Base-by-base conservation (phyloP, 2,888 invertebrate species). In the Dyspetes luteomarginatus region DNA sequence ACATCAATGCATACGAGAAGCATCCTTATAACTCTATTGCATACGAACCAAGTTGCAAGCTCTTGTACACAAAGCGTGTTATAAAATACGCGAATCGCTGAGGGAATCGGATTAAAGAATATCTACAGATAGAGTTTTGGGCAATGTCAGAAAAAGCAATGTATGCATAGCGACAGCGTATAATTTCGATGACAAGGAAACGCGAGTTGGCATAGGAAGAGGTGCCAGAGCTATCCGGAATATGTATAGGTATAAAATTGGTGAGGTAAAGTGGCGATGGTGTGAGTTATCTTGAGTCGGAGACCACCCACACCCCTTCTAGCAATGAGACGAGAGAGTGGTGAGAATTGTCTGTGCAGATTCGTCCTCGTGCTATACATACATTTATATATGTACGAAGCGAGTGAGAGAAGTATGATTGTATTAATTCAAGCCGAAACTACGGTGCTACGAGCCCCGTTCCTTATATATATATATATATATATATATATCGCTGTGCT, bases 371-470 rank as follows among this genome's bases (percentile, higher is more conserved):
- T 36, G 9, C 15, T 41, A 22, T 36, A 64, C 0, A 48, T 12
- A n/a, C 5, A 67, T 7, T 22, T 67, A 28, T 45, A 52, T 67
- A 30, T 26, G 55, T 69, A 45, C 58, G 12, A 58, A 26, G 41
- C 41, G 60, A 76, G 71, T 64, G 71, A 41, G 76, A 69, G 45
- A 58, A 41, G 68, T 68, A 86, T 89, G 90, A 90, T 89, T 90
- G 90, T 89, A 89, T 91, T 90, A 91, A 91, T 91, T 90, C 89
- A 88, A 88, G 84, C 85, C 85, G 58, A 76, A 60, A 50, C 48
- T 75, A 24, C 17, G 50, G 48, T 50, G 28, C 45, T 69, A 43
- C 19, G 65, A 55, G 58, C 45, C 41, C 52, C 62, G 36, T 69
- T 19, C 64, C 64, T 60, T 65, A 43, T 74, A 79, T 64, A 50